Base-by-base conservation (phyloP, 2,888 invertebrate genomes). In the Formica aserva region DNA sequence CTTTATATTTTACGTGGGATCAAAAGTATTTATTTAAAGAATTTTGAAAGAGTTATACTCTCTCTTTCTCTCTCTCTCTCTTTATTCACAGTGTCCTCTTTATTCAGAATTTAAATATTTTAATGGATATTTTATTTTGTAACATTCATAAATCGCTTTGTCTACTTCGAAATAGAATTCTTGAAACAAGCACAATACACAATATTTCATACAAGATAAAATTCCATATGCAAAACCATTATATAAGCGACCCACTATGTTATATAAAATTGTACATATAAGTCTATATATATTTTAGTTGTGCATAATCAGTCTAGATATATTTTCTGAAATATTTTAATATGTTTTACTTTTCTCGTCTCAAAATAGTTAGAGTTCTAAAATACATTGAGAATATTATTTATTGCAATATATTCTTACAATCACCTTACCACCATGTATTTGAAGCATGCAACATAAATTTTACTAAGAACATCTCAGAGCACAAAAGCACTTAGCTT, bases 401-500 rank as follows among this genome's bases (percentile, higher is more conserved):
- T 74, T 82, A 32, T 81, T 35, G 29, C 41, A 22, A 75, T 65
- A 26, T 26, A 26, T 26, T 26, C 26, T 26, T 26, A 26, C 26
- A 32, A 65, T 35, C 38, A n/a, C 22, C 45, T 60, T 45, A 60
- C n/a, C 4, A 6, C n/a, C 26, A 38, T 77, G 8, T 32, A 38
- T 11, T 41, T 29, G 15, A 78, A 67, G 26, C 8, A 22, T 9
- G 11, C 5, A 8, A 48, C 22, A 77, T 62, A 77, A 82, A 60
- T 18, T 38, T 69, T 67, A 77, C 32, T 32, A 82, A 13, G 15
- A 77, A 57, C 15, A 22, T 74, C 1, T 26, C 29, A 60, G 45
- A 66, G 60, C 48, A 5, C 4, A 57, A 26, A 18, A 8, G 22
- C 48, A 69, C 62, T 82, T 82, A 57, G 52, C 22, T 82, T 82